These are phyloP conservation scores for Euclidia mi DNA, from an alignment of 2,888 invertebrate species.

Conservation along the genomic window DNA sequence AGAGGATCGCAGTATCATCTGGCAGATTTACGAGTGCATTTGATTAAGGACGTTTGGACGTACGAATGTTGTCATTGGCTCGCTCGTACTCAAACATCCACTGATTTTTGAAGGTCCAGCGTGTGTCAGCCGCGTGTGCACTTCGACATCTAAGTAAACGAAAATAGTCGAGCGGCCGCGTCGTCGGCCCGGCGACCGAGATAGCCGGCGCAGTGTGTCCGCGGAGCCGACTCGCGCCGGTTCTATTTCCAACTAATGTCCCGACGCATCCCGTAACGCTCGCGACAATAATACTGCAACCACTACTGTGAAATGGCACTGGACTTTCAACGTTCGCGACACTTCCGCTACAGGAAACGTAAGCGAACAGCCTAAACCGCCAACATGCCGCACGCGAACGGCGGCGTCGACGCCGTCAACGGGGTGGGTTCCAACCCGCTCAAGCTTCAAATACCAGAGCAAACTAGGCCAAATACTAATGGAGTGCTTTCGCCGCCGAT, in stretches of 20 bases:
- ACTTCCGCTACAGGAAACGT: slow-evolving; percentile 86
- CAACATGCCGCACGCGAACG: slow-evolving; percentile 81
- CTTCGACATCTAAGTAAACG: slow-evolving; percentile 89
- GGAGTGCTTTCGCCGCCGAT: slow-evolving; percentile 58
- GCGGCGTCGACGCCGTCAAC: slow-evolving; percentile 56
- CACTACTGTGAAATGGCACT: slow-evolving; percentile 84
- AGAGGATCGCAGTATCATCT: slow-evolving; percentile 10
- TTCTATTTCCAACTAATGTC: slow-evolving; percentile 87
- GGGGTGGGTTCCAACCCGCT: slow-evolving; percentile 65
- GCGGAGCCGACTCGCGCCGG: slow-evolving; percentile 87
- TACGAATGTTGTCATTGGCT: slow-evolving; percentile 62
- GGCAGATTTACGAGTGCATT: slow-evolving; percentile 29
- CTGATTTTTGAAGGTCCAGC: slow-evolving; percentile 79
- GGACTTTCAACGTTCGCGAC: slow-evolving; percentile 81
- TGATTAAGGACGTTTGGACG: slow-evolving; percentile 40
- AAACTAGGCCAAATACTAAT: slow-evolving; percentile 61
- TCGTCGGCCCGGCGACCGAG: slow-evolving; percentile 87
- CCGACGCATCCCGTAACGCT: slow-evolving; percentile 80
- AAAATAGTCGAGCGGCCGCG: slow-evolving; percentile 86
- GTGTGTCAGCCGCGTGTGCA: slow-evolving; percentile 81
- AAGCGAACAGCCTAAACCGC: slow-evolving; percentile 71
- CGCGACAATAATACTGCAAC: slow-evolving; percentile 82
- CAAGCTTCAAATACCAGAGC: slow-evolving; percentile 79
- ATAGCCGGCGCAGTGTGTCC: slow-evolving; percentile 86
- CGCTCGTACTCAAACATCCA: slow-evolving; percentile 45